Conservation (phyloP, 1,140 invertebrate species). For the Diuraphis noxia region DNA sequence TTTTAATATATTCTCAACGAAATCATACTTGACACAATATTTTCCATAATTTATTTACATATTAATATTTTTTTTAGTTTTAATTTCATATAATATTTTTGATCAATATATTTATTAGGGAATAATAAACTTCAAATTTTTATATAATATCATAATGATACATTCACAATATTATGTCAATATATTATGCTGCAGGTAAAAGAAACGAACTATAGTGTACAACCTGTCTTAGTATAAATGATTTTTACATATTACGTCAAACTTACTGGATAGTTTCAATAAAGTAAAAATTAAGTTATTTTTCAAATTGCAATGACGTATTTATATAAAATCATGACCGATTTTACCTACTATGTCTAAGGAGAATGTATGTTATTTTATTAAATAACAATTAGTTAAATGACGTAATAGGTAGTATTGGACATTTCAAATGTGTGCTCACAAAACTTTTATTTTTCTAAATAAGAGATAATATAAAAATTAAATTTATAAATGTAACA, state of each 20-base stretch:
- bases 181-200: background rate
- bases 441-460: background rate
- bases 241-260: background rate
- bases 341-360: background rate
- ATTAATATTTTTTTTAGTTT: background rate
- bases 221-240: background rate
- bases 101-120: background rate
- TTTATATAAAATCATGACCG: background rate
- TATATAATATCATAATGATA: no score
- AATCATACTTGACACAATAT: background rate
- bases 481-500: background rate
- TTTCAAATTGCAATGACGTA: background rate
- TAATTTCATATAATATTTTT: background rate
- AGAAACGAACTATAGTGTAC: background rate
- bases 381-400: background rate
- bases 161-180: no score
- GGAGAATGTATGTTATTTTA: background rate
- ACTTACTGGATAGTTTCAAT: background rate
- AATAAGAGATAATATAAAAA: background rate
- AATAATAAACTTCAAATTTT: background rate
- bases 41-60: background rate
- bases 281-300: slow-evolving; percentile 12
- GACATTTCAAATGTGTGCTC: background rate
- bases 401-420: background rate
- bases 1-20: background rate